Base-by-base conservation (phyloP, 2,888 invertebrate genomes). In the Eudemis profundana region DNA sequence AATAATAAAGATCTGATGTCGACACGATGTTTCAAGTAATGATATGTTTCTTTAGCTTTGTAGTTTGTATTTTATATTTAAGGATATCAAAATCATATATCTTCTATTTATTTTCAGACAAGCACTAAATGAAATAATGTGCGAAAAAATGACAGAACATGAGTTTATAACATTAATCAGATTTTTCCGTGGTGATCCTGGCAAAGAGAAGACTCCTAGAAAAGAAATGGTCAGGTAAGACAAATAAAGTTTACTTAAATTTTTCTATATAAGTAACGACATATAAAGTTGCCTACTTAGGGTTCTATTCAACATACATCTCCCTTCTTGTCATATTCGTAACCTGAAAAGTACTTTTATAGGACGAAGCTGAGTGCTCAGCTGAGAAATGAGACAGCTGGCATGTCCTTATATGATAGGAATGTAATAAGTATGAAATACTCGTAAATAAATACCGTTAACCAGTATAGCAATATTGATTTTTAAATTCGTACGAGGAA, bases 121-220 rank as follows among this genome's bases (percentile, higher is more conserved):
- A 75, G 95, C 95, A 2, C 75, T 97, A 44, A 93, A 94, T 73
- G 93, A 94, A 72, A 89, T 96, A 56, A 93, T 96, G 89, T 94
- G 94, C 10, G 93, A 94, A 27, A 90, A 93, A 70, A 95, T 97
- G 83, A 95, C 94, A 0, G 96, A 97, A 76, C 97, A 97, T 69
- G 97, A 97, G 86, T 95, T 96, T 80, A 89, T 97, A 3, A 96
- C 96, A 0, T 86, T 97, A 8, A 94, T 95, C 12, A 93, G 97
- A 70, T 92, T 94, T 71, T 97, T 96, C 83, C 94, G 95, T 0
- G 94, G 95, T 0, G 94, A 94, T 70, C 78, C 91, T 68, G 86
- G 94, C 72, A 79, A 93, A 60, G 84, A 90, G 62, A 82, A 83
- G 72, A 92, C 87, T 69, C 86, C 86, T 1, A 77, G 86, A 19